Evolutionary conservation across 2,888 invertebrate genomes (phyloP).

Genomic region (Rhorus exstirpatorius): DNA sequence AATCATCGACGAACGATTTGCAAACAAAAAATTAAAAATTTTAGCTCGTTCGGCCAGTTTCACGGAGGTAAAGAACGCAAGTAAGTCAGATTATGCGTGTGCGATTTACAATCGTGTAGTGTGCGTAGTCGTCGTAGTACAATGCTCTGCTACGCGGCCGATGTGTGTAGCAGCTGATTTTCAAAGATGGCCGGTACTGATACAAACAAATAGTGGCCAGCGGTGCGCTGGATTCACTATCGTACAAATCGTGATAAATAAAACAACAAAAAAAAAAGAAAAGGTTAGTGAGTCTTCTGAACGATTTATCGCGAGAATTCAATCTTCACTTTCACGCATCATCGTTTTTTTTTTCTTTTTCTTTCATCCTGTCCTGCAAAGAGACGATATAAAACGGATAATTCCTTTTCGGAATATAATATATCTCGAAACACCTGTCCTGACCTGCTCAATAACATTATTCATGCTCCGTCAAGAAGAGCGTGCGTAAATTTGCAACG

Average conservation of each 20-base stretch:
- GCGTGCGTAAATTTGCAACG: slow-evolving; percentile 8
- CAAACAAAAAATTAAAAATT: too few species aligned
- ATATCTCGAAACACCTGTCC: slow-evolving; percentile 71
- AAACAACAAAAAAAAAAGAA: slow-evolving; percentile 41
- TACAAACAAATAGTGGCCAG: slow-evolving; percentile 79
- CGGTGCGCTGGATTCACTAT: slow-evolving; percentile 69
- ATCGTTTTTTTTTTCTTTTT: background rate
- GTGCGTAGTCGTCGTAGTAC: slow-evolving; percentile 46
- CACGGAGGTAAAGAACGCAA: slow-evolving; percentile 50
- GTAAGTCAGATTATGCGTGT: slow-evolving; percentile 43
- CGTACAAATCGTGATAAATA: slow-evolving; percentile 53
- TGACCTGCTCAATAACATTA: slow-evolving; percentile 79
- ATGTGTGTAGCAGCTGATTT: slow-evolving; percentile 76
- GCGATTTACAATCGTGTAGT: slow-evolving; percentile 19
- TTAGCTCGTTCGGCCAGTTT: too few species aligned
- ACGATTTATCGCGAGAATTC: background rate
- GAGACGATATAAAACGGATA: too few species aligned
- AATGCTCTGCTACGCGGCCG: slow-evolving; percentile 48
- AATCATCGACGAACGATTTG: too few species aligned
- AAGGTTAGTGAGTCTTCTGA: slow-evolving; percentile 45
- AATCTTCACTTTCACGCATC: background rate
- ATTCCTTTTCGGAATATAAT: slow-evolving; percentile 19
- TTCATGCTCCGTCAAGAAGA: slow-evolving; percentile 27
- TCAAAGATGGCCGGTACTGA: slow-evolving; percentile 79
- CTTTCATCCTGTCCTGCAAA: slow-evolving; percentile 1